Evolutionary conservation across 2,888 invertebrate species (phyloP).

Genomic region (Xylota sylvarum): DNA sequence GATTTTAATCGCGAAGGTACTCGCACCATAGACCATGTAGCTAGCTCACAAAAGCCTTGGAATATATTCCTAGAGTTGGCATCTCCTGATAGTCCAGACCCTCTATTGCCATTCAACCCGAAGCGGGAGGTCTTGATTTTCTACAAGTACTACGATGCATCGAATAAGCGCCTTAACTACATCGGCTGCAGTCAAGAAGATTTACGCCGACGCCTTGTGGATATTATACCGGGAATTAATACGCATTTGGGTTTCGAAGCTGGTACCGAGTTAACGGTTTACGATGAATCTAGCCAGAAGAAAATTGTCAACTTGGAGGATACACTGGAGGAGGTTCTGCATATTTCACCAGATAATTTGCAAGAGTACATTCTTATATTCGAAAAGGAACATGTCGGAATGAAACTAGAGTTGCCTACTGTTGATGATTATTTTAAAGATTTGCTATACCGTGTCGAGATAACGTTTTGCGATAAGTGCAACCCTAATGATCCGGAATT

Average conservation of each 20-base stretch:
- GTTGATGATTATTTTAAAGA: constrained; percentile 97
- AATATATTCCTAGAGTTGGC: constrained; percentile 95
- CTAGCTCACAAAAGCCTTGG: constrained; percentile 91
- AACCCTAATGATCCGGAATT: constrained; percentile 94
- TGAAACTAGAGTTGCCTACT: constrained; percentile 93
- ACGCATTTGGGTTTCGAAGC: constrained; percentile 94
- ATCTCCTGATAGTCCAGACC: constrained; percentile 90
- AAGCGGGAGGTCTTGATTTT: constrained; percentile 89
- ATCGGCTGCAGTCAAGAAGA: constrained; percentile 97
- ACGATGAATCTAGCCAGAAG: constrained; percentile 88
- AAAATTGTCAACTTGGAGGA: constrained; percentile 85
- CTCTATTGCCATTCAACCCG: constrained; percentile 94
- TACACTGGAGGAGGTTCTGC: constrained; percentile 92
- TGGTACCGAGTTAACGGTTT: constrained; percentile 94
- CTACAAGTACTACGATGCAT: constrained; percentile 93
- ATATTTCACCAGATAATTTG: constrained; percentile 88
- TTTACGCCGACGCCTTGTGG: constrained; percentile 92
- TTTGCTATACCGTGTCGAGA: constrained; percentile 94
- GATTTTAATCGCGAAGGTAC: constrained; percentile 92
- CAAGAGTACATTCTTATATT: constrained; percentile 99
- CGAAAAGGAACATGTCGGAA: constrained; percentile 94
- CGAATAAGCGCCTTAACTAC: constrained; percentile 96
- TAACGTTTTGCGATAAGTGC: constrained; percentile 98
- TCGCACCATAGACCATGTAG: constrained; percentile 86
- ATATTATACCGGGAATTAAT: constrained; percentile 94